Conservation (phyloP, 35 echinoderm and acorn worm genomes). For the Ophiothrix spiculata region DNA sequence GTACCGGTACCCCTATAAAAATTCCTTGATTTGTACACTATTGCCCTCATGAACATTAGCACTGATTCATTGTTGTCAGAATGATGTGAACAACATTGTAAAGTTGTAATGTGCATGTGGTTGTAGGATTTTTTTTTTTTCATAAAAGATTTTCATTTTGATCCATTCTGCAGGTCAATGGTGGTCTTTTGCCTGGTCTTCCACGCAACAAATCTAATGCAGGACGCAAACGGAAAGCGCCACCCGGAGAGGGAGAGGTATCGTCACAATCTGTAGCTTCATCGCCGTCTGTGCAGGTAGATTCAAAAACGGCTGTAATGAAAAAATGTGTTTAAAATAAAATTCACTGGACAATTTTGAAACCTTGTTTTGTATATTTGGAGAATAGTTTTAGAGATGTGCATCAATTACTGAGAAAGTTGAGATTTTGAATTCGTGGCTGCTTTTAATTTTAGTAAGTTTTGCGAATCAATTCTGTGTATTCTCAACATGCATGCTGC, state of each 20-base stretch:
- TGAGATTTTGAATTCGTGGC: not conserved
- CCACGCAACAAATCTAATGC: constrained; percentile 42
- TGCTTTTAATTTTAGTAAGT: no score
- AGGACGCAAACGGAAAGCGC: constrained; percentile 80
- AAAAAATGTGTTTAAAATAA: not conserved
- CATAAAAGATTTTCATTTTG: not conserved
- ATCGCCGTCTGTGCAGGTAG: not conserved
- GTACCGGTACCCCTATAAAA: no score
- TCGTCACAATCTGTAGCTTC: not conserved
- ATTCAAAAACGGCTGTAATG: not conserved
- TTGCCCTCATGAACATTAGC: not conserved
- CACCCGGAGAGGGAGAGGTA: constrained; percentile 52
- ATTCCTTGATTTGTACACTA: no score
- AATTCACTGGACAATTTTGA: no score
- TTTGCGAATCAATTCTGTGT: no score
- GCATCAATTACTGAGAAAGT: not conserved
- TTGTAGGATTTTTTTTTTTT: not conserved
- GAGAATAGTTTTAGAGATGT: not conserved
- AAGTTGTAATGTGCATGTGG: not conserved
- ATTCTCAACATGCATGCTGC: no score
- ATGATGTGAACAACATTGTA: not conserved
- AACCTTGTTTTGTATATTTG: no score
- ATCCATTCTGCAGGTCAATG: constrained; percentile 42
- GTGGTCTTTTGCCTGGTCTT: not conserved
- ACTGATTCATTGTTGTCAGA: not conserved